Percentiles rank a stretch among this genome's conserved stretches.
These are phyloP conservation scores for Ia io DNA, from an alignment of 2,113 vertebrate species.

Conservation along the genomic window DNA sequence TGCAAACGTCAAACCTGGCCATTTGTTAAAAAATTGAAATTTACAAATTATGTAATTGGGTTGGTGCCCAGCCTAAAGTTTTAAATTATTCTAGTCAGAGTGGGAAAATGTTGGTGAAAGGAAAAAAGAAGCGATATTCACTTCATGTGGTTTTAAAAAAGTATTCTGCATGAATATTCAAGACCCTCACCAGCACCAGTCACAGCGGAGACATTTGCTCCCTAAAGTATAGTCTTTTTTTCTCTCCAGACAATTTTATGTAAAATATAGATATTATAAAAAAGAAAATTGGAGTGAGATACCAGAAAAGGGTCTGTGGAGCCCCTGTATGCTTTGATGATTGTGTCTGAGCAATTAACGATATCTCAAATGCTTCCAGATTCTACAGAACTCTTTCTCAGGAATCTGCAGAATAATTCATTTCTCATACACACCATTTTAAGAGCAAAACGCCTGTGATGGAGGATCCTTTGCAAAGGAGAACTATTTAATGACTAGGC, in stretches of 20 bases:
- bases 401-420: background rate
- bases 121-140: conserved; percentile 19
- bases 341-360: background rate
- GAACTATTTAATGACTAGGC: background rate
- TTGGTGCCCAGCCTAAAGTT: background rate
- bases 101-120: conserved; percentile 20
- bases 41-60: background rate
- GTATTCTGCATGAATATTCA: conserved; percentile 44
- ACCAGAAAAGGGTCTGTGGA: background rate
- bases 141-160: background rate
- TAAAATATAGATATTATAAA: conserved; percentile 8
- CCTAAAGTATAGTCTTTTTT: background rate
- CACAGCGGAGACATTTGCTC: background rate
- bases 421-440: background rate
- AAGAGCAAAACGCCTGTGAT: background rate
- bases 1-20: background rate
- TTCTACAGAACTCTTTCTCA: conserved; percentile 1
- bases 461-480: background rate
- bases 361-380: background rate
- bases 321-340: background rate
- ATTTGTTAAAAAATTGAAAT: background rate
- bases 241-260: conserved; percentile 8
- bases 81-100: conserved; percentile 32
- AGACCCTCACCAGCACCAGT: background rate
- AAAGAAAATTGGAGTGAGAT: conserved; percentile 25